Base-by-base conservation (phyloP, 2,113 vertebrate species). In the Talpa occidentalis region DNA sequence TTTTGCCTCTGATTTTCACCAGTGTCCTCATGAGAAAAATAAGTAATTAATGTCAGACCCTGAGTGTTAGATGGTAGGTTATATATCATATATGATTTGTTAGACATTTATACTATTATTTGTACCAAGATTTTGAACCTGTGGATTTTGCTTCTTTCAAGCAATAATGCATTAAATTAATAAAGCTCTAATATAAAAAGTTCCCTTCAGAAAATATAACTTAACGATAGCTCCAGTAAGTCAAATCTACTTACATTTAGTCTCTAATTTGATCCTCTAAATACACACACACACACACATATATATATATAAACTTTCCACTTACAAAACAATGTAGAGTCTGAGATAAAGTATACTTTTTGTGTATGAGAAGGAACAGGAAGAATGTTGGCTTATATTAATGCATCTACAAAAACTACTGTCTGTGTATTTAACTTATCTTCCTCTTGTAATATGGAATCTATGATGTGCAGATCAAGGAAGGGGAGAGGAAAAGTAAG, bases 301-400 rank as follows among this genome's bases (percentile, higher is more conserved):
- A 56, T 6, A 56, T 22, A 56, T 15, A 5, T 56, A 56, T 56
- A 22, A 82, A 2, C 14, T 54, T 37, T 60, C 6, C 32, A 44
- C 6, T 92, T 94, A 80, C 14, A 88, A 35, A 74, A 52, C 26
- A 59, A 66, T 74, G 10, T 85, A 54, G 32, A 76, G 35, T 79
- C 0, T 44, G 59, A 89, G 49, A 37, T 47, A 82, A 74, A 56
- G 19, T 56, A 26, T 6, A 24, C 4, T 44, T 79, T 85, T 62
- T 77, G 26, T 86, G 52, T 80, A 56, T 32, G 15, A 15, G 30
- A 92, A 91, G 15, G 12, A 4, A 26, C 11, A 94, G 6, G 15
- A 49, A 88, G 6, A 78, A 17, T 21, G 64, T 69, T 82, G 79
- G 35, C 19, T 93, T 94, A 52, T 86, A 86, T 90, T 66, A 86